These are phyloP conservation scores for Rhodophaea formosa DNA, from an alignment of 2,888 invertebrate species.

Conservation along the genomic window DNA sequence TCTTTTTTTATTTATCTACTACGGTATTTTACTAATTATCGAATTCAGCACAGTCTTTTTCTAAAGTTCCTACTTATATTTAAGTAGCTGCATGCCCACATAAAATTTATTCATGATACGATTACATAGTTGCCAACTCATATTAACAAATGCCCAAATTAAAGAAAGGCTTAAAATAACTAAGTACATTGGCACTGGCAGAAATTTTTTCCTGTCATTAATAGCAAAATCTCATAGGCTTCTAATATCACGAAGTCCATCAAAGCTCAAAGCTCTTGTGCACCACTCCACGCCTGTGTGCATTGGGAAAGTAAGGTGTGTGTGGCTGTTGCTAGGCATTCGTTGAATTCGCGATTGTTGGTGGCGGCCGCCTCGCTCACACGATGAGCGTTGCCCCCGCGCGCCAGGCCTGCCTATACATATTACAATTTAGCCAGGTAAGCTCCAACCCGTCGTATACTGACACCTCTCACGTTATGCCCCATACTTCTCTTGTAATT, in stretches of 20 bases:
- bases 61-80: no score
- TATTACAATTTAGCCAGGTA: conserved; percentile 31
- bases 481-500: conserved; percentile 45
- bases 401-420: conserved; percentile 33
- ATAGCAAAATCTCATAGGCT: conserved; percentile 31
- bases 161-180: no score
- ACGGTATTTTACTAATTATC: not conserved
- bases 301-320: conserved; percentile 56
- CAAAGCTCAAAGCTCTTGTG: conserved; percentile 54
- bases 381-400: conserved; percentile 78
- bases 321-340: conserved; percentile 75
- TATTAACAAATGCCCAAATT: no score
- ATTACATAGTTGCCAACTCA: no score
- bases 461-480: conserved; percentile 51
- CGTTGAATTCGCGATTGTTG: conserved; percentile 75
- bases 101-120: no score
- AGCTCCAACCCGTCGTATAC: conserved; percentile 44
- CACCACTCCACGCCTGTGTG: conserved; percentile 54
- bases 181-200: not conserved
- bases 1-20: conserved; percentile 53
- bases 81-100: no score
- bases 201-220: conserved; percentile 26
- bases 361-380: conserved; percentile 70
- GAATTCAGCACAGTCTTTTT: not conserved
- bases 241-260: conserved; percentile 53